A percentile compares a stretch with the other conserved stretches of the same genome.
Conservation (phyloP, 2,888 invertebrate species). For the Embidobia sp. region DNA sequence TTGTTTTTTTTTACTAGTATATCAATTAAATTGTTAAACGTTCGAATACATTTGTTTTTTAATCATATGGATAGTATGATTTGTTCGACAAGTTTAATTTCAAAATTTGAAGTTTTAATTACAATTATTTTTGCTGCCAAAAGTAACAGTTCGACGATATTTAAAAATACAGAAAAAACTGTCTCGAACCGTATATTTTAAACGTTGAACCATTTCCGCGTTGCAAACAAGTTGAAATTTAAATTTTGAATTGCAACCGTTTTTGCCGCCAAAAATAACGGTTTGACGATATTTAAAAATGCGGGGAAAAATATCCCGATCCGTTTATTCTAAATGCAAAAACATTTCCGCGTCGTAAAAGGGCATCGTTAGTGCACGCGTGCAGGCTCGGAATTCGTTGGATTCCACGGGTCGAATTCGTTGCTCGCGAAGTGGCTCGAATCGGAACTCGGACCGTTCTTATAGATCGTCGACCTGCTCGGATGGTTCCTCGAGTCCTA, state of each 20-base stretch:
- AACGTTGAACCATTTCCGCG: neutral
- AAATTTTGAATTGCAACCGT: neutral
- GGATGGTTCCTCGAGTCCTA: conserved; percentile 72
- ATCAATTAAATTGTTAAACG: too few relatives aligned
- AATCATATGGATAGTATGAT: too few relatives aligned
- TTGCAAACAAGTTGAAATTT: neutral
- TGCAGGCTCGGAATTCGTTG: conserved; percentile 34
- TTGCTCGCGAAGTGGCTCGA: conserved; percentile 37
- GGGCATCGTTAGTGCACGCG: conserved; percentile 42
- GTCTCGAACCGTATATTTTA: neutral
- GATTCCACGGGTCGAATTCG: conserved; percentile 51
- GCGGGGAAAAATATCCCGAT: neutral
- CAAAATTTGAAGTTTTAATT: too few relatives aligned
- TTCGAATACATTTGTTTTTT: too few relatives aligned
- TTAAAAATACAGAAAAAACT: neutral
- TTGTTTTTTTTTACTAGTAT: too few relatives aligned
- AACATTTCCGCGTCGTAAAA: conserved; percentile 49
- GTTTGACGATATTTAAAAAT: neutral
- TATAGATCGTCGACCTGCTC: conserved; percentile 72
- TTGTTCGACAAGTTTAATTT: neutral
- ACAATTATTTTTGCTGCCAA: neutral
- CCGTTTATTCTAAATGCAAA: conserved; percentile 11
- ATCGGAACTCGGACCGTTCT: conserved; percentile 49
- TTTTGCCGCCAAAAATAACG: conserved; percentile 10
- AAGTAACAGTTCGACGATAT: conserved; percentile 2